Percentiles rank a stretch among this genome's conserved stretches.
Evolutionary conservation across 1,140 invertebrate species (phyloP).

Genomic region (Planococcus citri): DNA sequence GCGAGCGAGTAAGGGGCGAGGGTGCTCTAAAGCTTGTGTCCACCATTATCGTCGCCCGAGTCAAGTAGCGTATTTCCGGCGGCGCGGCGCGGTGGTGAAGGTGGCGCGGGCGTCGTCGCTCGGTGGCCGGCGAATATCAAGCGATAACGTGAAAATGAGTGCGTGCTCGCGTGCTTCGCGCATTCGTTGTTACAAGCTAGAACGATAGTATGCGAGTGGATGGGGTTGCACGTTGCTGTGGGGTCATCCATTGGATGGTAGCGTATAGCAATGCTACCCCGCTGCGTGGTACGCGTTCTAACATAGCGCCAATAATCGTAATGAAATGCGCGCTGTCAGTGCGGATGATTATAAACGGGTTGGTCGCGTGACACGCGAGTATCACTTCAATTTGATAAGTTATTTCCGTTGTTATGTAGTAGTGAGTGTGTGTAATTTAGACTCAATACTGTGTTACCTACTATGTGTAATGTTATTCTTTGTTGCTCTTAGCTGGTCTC

Average conservation of each 20-base stretch:
- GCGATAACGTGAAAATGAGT: neutral
- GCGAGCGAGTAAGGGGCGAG: no score
- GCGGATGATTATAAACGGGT: conserved; percentile 13
- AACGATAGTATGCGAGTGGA: no score
- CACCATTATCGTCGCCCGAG: neutral
- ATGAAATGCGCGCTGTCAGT: conserved; percentile 14
- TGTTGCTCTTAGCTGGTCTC: no score
- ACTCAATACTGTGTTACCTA: no score
- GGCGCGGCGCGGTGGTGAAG: neutral
- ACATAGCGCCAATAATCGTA: neutral
- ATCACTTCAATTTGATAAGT: conserved; percentile 17
- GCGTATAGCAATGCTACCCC: neutral
- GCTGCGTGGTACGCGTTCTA: neutral
- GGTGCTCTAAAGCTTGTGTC: neutral
- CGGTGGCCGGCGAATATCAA: no score
- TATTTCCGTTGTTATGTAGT: conserved; percentile 16
- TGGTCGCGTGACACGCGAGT: conserved; percentile 1
- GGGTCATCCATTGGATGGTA: neutral
- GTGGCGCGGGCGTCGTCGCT: no score
- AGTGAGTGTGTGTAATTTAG: no score
- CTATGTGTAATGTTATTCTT: no score
- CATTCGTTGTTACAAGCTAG: no score
- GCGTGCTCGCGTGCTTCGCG: neutral
- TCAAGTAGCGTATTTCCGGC: conserved; percentile 1
- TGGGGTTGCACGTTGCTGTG: neutral